Percentiles rank a stretch among this genome's conserved stretches.
Evolutionary conservation across 2,888 invertebrate genomes (phyloP).

Genomic region (Drosophila niveifrons): DNA sequence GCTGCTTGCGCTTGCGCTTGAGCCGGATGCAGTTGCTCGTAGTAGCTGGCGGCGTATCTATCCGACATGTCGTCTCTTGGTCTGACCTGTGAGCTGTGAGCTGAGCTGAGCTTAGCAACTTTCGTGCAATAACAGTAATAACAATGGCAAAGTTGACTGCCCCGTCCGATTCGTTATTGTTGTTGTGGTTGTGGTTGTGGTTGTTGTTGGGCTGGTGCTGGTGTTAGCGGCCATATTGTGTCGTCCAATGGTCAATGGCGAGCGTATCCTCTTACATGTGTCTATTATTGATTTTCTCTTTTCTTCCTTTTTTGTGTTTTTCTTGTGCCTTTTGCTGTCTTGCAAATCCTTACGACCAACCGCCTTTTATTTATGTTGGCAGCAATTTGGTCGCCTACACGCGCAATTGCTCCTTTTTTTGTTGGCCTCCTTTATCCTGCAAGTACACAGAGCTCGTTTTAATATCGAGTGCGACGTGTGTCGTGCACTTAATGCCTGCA

Average conservation of each 20-base stretch:
- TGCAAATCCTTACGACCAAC: constrained; percentile 46
- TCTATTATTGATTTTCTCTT: constrained; percentile 67
- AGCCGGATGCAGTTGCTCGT: constrained; percentile 66
- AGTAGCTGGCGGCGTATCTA: constrained; percentile 70
- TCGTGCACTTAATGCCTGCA: constrained; percentile 38
- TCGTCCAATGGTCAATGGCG: constrained; percentile 42
- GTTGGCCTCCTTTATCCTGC: constrained; percentile 26
- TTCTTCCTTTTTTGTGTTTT: constrained; percentile 13
- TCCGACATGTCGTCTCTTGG: constrained; percentile 56
- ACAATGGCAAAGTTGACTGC: constrained; percentile 57
- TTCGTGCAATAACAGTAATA: constrained; percentile 55
- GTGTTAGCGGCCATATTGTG: constrained; percentile 58
- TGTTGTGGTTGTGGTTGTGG: constrained; percentile 1
- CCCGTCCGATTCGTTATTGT: constrained; percentile 42
- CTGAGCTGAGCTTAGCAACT: constrained; percentile 31
- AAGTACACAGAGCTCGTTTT: constrained; percentile 32
- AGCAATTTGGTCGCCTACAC: constrained; percentile 41
- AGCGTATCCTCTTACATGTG: constrained; percentile 73
- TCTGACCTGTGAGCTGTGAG: too few relatives aligned
- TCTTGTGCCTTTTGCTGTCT: neutral
- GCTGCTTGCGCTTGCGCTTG: constrained; percentile 44
- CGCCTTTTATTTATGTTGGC: constrained; percentile 55
- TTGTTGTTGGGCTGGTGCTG: constrained; percentile 5
- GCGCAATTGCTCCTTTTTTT: constrained; percentile 47
- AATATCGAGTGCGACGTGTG: constrained; percentile 29